A percentile compares a stretch with the other conserved stretches of the same genome.
phyloP scores from a whole-genome alignment of 2,888 invertebrate species.

The Papilio demoleus region DNA sequence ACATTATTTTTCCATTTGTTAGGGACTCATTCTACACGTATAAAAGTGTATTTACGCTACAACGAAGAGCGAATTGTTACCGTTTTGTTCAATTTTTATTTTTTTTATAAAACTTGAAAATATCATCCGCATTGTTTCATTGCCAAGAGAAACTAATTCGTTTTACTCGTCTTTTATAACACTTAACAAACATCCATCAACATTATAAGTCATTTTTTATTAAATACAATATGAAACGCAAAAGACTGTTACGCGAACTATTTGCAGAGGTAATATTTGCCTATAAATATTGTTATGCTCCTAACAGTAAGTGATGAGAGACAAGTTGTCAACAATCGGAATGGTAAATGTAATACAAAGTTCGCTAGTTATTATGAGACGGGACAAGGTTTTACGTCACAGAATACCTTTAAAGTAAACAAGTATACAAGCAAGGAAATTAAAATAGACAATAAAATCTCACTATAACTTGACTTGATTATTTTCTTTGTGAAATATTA shows the following conservation, averaged over 20 bases:
- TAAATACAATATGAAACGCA: background rate
- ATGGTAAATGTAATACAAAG: slow-evolving; percentile 3
- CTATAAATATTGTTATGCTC: background rate
- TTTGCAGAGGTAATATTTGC: background rate
- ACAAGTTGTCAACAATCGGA: slow-evolving; percentile 3
- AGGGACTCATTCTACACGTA: too few relatives aligned
- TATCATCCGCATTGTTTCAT: background rate
- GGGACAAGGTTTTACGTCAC: background rate
- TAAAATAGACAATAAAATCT: background rate
- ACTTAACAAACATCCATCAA: background rate
- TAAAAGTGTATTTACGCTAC: too few relatives aligned
- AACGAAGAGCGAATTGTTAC: background rate
- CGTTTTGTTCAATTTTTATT: background rate
- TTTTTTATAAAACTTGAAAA: background rate
- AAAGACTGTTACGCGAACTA: background rate
- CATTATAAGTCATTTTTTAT: background rate
- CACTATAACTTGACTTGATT: background rate
- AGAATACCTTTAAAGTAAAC: background rate
- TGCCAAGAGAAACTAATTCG: background rate
- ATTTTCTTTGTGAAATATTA: background rate
- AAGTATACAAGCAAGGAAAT: background rate
- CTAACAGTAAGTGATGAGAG: background rate
- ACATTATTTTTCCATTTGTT: too few relatives aligned
- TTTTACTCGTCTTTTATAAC: background rate
- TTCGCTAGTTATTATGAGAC: background rate